Conservation (phyloP, 2,113 vertebrate species). For the Psettodes erumei region DNA sequence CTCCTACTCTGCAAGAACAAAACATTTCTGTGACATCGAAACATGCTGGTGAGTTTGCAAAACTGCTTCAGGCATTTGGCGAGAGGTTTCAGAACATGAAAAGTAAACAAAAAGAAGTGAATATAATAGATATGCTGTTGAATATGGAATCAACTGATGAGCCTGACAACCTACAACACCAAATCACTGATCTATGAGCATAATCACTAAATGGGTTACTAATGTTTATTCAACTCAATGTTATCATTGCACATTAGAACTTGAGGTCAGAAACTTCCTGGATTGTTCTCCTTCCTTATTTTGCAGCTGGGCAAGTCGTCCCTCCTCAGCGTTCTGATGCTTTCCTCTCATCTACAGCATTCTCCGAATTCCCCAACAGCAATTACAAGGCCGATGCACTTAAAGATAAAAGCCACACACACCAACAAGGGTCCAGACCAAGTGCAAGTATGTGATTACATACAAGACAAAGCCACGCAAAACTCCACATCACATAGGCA, state of each 20-base stretch:
- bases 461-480: too few species aligned
- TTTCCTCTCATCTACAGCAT: slow-evolving; percentile 17
- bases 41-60: too few species aligned
- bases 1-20: too few species aligned
- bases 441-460: slow-evolving; percentile 10
- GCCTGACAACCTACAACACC: too few species aligned
- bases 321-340: background rate
- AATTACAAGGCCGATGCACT: slow-evolving; percentile 19
- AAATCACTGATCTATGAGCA: background rate
- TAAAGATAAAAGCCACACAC: background rate
- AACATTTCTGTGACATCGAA: too few species aligned
- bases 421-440: slow-evolving; percentile 1
- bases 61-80: too few species aligned
- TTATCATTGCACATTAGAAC: background rate
- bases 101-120: too few species aligned
- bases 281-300: background rate
- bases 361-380: slow-evolving; percentile 2
- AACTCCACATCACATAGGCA: background rate
- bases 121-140: too few species aligned
- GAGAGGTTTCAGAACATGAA: too few species aligned
- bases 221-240: background rate
- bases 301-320: background rate
- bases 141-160: too few species aligned
- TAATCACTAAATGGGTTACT: background rate
- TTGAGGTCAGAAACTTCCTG: background rate